phyloP scores from a whole-genome alignment of 2,888 invertebrate genomes.

The Pilophorus perplexus region DNA sequence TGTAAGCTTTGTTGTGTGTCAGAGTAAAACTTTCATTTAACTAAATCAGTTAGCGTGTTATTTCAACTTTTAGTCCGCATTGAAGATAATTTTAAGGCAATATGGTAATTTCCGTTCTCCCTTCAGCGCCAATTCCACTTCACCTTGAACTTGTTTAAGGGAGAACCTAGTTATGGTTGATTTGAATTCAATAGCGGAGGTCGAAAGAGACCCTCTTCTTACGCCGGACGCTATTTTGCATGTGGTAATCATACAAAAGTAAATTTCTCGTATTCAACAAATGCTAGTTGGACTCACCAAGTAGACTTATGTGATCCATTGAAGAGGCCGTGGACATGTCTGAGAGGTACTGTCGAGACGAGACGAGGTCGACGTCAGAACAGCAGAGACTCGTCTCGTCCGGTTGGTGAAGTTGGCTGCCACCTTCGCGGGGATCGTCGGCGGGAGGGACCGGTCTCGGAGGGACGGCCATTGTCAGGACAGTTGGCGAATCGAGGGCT shows the following conservation, averaged over 20 bases:
- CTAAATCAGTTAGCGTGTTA: too few relatives aligned
- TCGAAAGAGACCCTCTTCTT: constrained; percentile 39
- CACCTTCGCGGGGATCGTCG: constrained; percentile 31
- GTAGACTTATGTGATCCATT: constrained; percentile 42
- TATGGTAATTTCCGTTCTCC: too few relatives aligned
- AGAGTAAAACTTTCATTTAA: too few relatives aligned
- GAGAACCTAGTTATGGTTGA: constrained; percentile 37
- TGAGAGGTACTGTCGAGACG: constrained; percentile 41
- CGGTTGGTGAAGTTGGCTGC: neutral
- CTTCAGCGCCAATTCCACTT: too few relatives aligned
- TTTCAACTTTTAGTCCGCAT: too few relatives aligned
- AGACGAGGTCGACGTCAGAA: constrained; percentile 42
- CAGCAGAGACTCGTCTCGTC: constrained; percentile 39
- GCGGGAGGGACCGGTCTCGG: constrained; percentile 29
- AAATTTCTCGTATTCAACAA: constrained; percentile 42
- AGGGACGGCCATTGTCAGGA: constrained; percentile 36
- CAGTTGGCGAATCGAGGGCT: constrained; percentile 33
- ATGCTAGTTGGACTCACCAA: constrained; percentile 44
- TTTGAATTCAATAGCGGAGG: constrained; percentile 27
- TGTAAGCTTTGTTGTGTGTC: too few relatives aligned
- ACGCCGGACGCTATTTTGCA: constrained; percentile 37
- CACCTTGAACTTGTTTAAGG: neutral
- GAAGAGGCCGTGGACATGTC: constrained; percentile 42
- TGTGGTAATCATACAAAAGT: constrained; percentile 38
- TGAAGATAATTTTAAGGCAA: too few relatives aligned